A percentile compares a stretch with the other conserved stretches of the same genome.
These are phyloP conservation scores for Aspidoscelis tigris DNA, from an alignment of 2,113 vertebrate species.

Conservation along the genomic window DNA sequence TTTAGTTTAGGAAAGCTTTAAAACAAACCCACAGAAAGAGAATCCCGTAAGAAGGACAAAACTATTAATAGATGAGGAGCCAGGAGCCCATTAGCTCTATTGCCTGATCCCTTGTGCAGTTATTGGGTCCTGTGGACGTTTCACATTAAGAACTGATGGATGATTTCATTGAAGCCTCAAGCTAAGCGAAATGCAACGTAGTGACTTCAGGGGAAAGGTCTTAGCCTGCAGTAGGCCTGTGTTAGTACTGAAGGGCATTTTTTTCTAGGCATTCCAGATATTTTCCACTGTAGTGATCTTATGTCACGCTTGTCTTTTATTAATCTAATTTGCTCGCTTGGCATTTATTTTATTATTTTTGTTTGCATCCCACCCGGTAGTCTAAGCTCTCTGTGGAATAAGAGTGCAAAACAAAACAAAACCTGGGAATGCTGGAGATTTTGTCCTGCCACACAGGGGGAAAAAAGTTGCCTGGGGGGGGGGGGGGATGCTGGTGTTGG, in stretches of 20 bases:
- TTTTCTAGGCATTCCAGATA: neutral
- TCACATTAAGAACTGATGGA: conserved; percentile 1
- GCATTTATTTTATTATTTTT: too few species aligned
- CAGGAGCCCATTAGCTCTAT: neutral
- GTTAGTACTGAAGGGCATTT: conserved; percentile 13
- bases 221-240: neutral
- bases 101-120: neutral
- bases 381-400: too few species aligned
- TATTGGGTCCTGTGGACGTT: conserved; percentile 10
- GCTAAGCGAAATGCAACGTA: conserved; percentile 19
- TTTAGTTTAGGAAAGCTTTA: conserved; percentile 44
- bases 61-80: conserved; percentile 25
- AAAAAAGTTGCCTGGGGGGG: too few species aligned
- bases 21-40: conserved; percentile 38
- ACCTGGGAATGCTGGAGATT: too few species aligned
- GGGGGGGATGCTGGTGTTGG: too few species aligned
- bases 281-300: neutral
- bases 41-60: conserved; percentile 25
- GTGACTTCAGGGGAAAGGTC: conserved; percentile 12
- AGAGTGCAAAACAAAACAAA: too few species aligned
- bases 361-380: too few species aligned
- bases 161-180: conserved; percentile 10
- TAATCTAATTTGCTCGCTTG: neutral
- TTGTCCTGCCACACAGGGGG: too few species aligned
- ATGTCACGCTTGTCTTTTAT: conserved; percentile 5